A percentile compares a stretch with the other conserved stretches of the same genome.
Evolutionary conservation across 2,113 vertebrate species (phyloP).

Genomic region (Alligator sinensis): DNA sequence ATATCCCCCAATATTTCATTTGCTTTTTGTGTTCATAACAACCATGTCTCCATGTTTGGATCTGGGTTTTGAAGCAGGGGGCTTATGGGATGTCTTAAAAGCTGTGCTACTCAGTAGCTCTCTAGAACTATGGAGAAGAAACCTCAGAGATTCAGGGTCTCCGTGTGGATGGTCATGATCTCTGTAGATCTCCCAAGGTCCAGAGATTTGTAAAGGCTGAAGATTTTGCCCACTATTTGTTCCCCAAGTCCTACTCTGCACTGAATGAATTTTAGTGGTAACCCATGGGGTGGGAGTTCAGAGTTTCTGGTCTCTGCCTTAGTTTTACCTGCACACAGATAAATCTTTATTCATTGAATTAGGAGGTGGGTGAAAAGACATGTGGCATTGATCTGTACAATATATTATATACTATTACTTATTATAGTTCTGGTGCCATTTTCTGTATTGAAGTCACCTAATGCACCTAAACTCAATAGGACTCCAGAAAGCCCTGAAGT

Average conservation of each 20-base stretch:
- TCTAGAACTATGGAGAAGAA: not conserved
- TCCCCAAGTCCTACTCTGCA: not conserved
- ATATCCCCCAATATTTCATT: not conserved
- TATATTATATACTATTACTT: not conserved
- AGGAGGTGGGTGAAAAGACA: not conserved
- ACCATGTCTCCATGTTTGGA: not conserved
- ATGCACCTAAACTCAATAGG: not conserved
- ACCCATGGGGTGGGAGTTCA: not conserved
- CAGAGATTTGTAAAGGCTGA: not conserved
- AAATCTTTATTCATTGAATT: not conserved
- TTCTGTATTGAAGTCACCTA: not conserved
- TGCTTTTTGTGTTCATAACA: not conserved
- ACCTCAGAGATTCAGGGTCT: not conserved
- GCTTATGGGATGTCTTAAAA: not conserved
- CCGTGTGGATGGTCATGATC: too few relatives aligned
- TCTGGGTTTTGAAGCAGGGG: not conserved
- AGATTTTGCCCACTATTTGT: not conserved
- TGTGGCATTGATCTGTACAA: not conserved
- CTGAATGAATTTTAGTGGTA: not conserved
- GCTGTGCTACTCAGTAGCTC: too few relatives aligned
- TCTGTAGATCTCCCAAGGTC: not conserved
- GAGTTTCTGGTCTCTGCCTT: not conserved
- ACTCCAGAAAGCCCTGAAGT: not conserved
- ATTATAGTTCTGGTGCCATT: not conserved
- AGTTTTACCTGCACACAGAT: not conserved